These are phyloP conservation scores for Platalea minor DNA, from an alignment of 2,797 vertebrate species.

Conservation along the genomic window DNA sequence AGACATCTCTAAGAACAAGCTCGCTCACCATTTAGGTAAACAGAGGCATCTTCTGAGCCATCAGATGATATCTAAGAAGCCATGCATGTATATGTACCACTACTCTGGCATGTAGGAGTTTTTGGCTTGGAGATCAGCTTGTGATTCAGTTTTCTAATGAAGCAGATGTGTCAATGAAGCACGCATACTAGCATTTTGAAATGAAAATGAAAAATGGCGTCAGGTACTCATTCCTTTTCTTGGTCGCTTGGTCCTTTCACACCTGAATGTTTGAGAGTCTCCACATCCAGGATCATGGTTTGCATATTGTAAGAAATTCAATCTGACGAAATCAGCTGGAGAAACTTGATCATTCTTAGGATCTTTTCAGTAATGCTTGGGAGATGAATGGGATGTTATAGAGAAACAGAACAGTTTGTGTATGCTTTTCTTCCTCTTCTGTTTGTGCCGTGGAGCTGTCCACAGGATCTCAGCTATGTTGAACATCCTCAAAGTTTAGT, in stretches of 20 bases:
- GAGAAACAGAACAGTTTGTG: background rate
- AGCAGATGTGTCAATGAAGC: background rate
- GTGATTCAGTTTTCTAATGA: background rate
- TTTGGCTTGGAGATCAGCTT: background rate
- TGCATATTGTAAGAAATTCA: background rate
- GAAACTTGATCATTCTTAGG: background rate
- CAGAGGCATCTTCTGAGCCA: background rate
- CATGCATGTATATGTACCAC: rapidly evolving
- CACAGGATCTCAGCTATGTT: background rate
- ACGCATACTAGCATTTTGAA: background rate
- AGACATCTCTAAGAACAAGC: background rate
- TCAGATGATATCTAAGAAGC: background rate
- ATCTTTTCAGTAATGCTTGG: background rate
- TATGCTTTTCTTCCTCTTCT: background rate
- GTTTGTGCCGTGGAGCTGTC: background rate
- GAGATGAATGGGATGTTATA: background rate
- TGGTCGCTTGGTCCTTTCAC: background rate
- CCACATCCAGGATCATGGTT: background rate
- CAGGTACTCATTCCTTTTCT: background rate
- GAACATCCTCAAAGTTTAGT: background rate
- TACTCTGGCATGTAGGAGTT: background rate
- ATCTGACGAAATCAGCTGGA: background rate
- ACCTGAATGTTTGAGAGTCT: background rate
- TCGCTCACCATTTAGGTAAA: background rate
- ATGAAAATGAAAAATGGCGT: background rate